phyloP scores from a whole-genome alignment of 2,888 invertebrate species.

The Eupithecia vulgata region DNA sequence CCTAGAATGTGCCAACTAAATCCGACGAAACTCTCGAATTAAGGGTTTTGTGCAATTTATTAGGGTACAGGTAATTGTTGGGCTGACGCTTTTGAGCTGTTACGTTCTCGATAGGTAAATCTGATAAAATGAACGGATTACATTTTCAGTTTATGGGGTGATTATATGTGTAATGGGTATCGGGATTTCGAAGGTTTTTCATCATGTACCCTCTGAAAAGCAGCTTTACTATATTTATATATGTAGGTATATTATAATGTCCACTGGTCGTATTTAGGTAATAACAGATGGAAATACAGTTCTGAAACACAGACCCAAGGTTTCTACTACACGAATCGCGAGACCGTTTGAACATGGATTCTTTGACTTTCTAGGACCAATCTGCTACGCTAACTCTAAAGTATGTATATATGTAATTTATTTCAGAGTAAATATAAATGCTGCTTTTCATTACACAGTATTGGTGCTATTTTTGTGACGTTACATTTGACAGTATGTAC shows the following conservation, averaged over 20 bases:
- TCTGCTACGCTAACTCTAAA: too few species aligned
- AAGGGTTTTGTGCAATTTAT: slow-evolving; percentile 62
- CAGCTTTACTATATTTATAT: neutral
- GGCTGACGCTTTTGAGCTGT: slow-evolving; percentile 47
- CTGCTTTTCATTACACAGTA: too few species aligned
- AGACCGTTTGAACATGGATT: too few species aligned
- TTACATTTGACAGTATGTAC: neutral
- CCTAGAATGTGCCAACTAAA: slow-evolving; percentile 57
- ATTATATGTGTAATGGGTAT: slow-evolving; percentile 15
- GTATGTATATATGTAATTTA: too few species aligned
- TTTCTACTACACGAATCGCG: too few species aligned
- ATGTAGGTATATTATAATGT: too few species aligned
- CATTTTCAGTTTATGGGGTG: slow-evolving; percentile 20
- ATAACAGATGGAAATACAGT: too few species aligned
- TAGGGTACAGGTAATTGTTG: slow-evolving; percentile 54
- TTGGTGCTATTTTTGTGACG: neutral
- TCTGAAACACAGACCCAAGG: too few species aligned
- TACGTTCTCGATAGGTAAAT: slow-evolving; percentile 37
- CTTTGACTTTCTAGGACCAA: too few species aligned
- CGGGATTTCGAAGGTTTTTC: neutral
- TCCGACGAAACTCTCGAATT: slow-evolving; percentile 56
- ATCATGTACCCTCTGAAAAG: neutral
- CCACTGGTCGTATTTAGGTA: too few species aligned
- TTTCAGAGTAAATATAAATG: too few species aligned
- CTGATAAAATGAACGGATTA: slow-evolving; percentile 30